Base-by-base conservation (phyloP, 1,140 invertebrate genomes). In the Drosophila ambigua region DNA sequence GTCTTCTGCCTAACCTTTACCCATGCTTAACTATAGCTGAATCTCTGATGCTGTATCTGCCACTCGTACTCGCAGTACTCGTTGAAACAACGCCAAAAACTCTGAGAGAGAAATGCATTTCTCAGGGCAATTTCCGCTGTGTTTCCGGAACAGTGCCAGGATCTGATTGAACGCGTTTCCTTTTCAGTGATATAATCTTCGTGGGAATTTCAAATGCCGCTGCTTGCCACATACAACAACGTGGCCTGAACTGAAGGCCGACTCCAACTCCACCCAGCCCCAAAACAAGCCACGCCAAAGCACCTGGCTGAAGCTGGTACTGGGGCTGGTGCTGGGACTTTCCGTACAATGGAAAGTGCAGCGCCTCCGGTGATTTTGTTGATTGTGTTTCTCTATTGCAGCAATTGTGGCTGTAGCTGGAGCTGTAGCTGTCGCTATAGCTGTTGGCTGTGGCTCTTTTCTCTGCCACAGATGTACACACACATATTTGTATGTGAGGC, bases 161-260 rank as follows among this genome's bases (percentile, higher is more conserved):
- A 69, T 69, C 52, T 8, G 61, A 35, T 6, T 6, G 9, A 23
- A 9, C 35, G 24, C 64, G 50, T 68, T 69, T 69, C 66, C 50
- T 55, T 68, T 24, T 31, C 50, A 13, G 65, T 69, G 66, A 69
- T 69, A 69, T 69, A 69, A 69, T 69, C 66, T 41, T 44, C 66
- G 66, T 69, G 64, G 66, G 66, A 72, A 61, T 50, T 51, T 39
- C 15, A 39, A 49, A 68, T 48, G n/a, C 65, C 46, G 48, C 26
- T 7, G 26, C 31, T 31, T 31, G 28, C 28, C 41, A 61, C 68
- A 57, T 46, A 63, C 48, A 49, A 63, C 53, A 74, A 75, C 52
- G 58, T 66, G 74, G 75, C 68, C 58, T 20, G 20, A 62, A 66
- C 44, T 62, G 69, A 74, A 78, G 79, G 64, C 60, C 79, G 73